These are phyloP conservation scores for Corythornis cristatus DNA, from an alignment of 2,113 vertebrate species.

Conservation along the genomic window DNA sequence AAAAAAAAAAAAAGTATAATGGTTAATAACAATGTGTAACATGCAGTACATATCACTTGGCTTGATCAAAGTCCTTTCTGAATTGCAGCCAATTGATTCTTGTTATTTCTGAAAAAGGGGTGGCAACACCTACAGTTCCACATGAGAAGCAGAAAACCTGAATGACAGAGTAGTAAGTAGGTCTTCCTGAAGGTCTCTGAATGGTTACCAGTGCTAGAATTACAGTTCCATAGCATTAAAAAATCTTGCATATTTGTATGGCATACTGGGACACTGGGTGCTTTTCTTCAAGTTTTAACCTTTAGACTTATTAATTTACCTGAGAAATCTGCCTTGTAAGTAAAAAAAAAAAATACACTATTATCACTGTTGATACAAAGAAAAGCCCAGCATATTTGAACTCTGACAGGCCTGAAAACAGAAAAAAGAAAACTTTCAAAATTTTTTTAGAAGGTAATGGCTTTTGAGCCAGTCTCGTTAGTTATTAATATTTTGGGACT, in stretches of 20 bases:
- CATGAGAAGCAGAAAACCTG: background rate
- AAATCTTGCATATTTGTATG: background rate
- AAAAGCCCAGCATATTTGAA: background rate
- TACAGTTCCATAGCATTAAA: background rate
- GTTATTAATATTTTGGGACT: background rate
- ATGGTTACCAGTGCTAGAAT: background rate
- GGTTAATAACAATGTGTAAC: background rate
- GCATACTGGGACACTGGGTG: background rate
- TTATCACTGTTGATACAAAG: background rate
- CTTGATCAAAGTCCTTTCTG: slow-evolving; percentile 11
- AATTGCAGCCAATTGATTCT: background rate
- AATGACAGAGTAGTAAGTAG: background rate
- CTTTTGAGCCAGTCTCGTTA: background rate
- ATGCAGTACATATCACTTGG: background rate
- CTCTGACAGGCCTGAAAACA: background rate
- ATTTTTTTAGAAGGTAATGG: background rate
- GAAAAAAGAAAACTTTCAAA: background rate
- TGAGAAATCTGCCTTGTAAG: background rate
- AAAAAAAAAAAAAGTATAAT: background rate
- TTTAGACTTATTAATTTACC: background rate
- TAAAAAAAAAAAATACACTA: background rate
- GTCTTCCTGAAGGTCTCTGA: background rate
- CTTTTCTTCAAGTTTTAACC: background rate
- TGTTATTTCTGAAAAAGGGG: background rate
- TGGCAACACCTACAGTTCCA: background rate